Evolutionary conservation across 1,140 invertebrate species (phyloP).

Genomic region (Drosophila equinoxialis): DNA sequence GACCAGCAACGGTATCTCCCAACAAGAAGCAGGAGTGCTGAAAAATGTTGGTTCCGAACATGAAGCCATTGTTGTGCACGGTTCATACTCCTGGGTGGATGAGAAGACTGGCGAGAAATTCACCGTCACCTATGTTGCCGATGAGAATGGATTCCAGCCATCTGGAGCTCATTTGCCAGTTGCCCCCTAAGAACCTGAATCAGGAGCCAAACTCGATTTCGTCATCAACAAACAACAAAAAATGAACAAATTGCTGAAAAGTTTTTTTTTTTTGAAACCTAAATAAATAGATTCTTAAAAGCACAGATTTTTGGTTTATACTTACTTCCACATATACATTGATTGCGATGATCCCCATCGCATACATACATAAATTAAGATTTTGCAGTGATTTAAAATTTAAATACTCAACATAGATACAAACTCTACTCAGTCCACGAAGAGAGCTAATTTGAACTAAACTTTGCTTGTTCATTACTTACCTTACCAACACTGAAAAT

Average conservation of each 20-base stretch:
- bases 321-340: too few relatives aligned
- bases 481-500: too few relatives aligned
- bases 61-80: conserved; percentile 53
- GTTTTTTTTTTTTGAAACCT: conserved; percentile 1
- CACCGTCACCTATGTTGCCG: conserved; percentile 60
- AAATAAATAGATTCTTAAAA: conserved; percentile 4
- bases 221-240: background rate
- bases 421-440: too few relatives aligned
- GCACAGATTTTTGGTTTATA: background rate
- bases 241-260: background rate
- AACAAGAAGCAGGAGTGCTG: conserved; percentile 56
- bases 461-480: too few relatives aligned
- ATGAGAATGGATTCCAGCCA: conserved; percentile 88
- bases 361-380: too few relatives aligned
- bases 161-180: conserved; percentile 85
- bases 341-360: too few relatives aligned
- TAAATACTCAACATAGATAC: too few relatives aligned
- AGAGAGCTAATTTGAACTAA: too few relatives aligned
- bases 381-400: too few relatives aligned
- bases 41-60: conserved; percentile 37
- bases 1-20: conserved; percentile 86
- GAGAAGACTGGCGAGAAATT: conserved; percentile 55
- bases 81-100: conserved; percentile 44
- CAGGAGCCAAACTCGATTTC: background rate
- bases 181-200: conserved; percentile 71